Evolutionary conservation across 2,113 vertebrate species (phyloP).

Genomic region (Anolis carolinensis): DNA sequence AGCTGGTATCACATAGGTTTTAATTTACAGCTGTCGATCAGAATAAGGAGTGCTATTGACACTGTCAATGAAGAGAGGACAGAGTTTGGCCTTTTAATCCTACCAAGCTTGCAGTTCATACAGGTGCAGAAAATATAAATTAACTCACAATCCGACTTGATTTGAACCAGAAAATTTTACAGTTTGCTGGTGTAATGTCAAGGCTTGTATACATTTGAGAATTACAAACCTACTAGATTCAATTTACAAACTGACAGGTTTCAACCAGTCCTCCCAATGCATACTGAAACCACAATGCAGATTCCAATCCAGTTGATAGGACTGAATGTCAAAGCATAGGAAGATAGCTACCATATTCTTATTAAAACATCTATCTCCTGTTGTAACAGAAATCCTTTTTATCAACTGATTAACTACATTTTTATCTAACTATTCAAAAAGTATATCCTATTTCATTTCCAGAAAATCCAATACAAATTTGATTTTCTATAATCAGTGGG

Average conservation of each 20-base stretch:
- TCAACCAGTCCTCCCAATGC: background rate
- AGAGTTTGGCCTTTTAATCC: too few species aligned
- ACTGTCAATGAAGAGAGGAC: background rate
- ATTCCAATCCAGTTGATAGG: background rate
- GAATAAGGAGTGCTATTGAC: background rate
- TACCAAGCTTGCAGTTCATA: background rate
- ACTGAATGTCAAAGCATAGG: background rate
- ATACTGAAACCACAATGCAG: background rate
- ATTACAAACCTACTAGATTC: background rate
- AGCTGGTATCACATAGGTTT: background rate
- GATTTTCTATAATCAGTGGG: background rate
- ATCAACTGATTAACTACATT: constrained; percentile 1
- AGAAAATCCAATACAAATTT: background rate
- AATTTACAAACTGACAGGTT: background rate
- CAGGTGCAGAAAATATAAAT: background rate
- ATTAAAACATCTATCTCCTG: background rate
- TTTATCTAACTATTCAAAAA: background rate
- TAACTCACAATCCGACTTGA: background rate
- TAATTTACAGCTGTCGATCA: background rate
- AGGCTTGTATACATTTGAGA: background rate
- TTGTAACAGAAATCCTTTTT: background rate
- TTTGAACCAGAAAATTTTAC: background rate
- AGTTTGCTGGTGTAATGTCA: background rate
- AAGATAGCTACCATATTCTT: background rate
- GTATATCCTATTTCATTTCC: too few species aligned